These are phyloP conservation scores for Hemiscyllium ocellatum DNA, from an alignment of 2,113 vertebrate genomes.

Conservation along the genomic window DNA sequence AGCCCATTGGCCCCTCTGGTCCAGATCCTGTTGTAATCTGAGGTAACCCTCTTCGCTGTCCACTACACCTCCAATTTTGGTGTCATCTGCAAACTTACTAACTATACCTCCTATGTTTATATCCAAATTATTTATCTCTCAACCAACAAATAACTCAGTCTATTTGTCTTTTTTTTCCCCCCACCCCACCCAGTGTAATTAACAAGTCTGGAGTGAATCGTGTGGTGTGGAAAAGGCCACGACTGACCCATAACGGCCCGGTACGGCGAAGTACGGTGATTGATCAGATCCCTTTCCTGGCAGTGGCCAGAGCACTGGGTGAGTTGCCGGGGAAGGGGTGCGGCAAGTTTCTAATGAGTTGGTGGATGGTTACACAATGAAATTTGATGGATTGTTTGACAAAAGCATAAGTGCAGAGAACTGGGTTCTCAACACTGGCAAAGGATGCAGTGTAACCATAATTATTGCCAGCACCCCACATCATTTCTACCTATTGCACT, in stretches of 20 bases:
- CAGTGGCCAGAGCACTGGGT: conserved; percentile 79
- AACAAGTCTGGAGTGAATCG: conserved; percentile 95
- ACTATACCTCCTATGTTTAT: too few species aligned
- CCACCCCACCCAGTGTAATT: conserved; percentile 70
- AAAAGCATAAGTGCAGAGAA: not conserved
- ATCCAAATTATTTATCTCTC: too few species aligned
- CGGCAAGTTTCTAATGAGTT: not conserved
- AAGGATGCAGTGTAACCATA: not conserved
- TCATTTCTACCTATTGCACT: too few species aligned
- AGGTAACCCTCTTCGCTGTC: too few species aligned
- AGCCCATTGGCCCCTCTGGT: too few species aligned
- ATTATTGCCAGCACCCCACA: too few species aligned
- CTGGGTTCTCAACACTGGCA: not conserved
- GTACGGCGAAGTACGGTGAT: conserved; percentile 90
- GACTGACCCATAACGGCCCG: conserved; percentile 83
- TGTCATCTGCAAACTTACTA: too few species aligned
- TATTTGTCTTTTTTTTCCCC: not conserved
- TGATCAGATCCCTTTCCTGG: conserved; percentile 93
- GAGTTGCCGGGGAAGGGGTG: conserved; percentile 42
- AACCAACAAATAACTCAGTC: too few species aligned
- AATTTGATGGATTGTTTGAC: not conserved
- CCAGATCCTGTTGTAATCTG: too few species aligned
- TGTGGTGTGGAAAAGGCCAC: conserved; percentile 92
- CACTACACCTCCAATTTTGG: too few species aligned
- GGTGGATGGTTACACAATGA: not conserved